phyloP scores from a whole-genome alignment of 2,797 vertebrate genomes.

The Tragopan temminckii region DNA sequence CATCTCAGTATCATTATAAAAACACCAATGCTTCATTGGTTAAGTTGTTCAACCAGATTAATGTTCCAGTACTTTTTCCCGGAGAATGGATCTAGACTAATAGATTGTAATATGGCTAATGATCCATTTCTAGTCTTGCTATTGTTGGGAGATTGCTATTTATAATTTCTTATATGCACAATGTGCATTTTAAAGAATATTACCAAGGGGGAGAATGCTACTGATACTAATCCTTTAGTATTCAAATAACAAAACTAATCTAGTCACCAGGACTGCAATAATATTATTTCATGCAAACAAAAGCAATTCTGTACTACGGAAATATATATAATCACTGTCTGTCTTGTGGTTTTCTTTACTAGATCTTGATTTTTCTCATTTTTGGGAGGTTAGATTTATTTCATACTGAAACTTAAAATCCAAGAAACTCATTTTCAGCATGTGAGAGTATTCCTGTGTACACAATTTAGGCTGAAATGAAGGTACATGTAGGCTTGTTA shows the following conservation, averaged over 20 bases:
- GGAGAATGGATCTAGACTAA: constrained; percentile 11
- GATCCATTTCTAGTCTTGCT: constrained; percentile 18
- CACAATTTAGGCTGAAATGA: not conserved
- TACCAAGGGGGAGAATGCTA: not conserved
- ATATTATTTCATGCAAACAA: not conserved
- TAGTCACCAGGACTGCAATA: not conserved
- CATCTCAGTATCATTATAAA: constrained; percentile 19
- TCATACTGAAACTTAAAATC: not conserved
- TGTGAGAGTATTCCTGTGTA: rapidly evolving
- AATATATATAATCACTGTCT: not conserved
- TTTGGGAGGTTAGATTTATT: not conserved
- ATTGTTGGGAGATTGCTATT: constrained; percentile 29
- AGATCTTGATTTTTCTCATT: not conserved
- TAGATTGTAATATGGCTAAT: constrained; percentile 39
- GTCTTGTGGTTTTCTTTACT: not conserved
- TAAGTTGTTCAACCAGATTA: constrained; percentile 30
- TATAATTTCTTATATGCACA: constrained; percentile 33
- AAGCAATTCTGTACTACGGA: not conserved
- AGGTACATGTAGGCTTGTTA: not conserved
- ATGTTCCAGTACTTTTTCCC: constrained; percentile 30
- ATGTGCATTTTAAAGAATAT: not conserved
- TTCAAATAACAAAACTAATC: not conserved
- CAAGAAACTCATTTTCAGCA: not conserved
- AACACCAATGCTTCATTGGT: constrained; percentile 7
- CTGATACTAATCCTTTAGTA: not conserved